These are phyloP conservation scores for Corydoras maculifer DNA, from an alignment of 2,113 vertebrate genomes.

Conservation along the genomic window DNA sequence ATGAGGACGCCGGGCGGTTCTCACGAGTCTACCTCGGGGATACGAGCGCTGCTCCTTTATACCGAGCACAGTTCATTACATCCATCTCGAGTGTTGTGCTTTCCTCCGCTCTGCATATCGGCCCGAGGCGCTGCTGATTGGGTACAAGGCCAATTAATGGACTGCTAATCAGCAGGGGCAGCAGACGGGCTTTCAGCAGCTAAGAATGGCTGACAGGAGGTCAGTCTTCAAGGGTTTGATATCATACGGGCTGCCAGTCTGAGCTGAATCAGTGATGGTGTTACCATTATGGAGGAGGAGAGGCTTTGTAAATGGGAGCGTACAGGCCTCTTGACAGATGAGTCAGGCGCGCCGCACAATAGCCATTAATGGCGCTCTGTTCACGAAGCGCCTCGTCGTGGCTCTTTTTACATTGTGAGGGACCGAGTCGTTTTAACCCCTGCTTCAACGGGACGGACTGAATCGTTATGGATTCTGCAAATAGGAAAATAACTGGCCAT, in stretches of 20 bases:
- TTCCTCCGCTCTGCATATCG: conserved; percentile 19
- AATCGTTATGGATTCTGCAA: conserved; percentile 32
- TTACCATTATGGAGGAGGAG: conserved; percentile 40
- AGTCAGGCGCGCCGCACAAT: conserved; percentile 37
- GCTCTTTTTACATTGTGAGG: conserved; percentile 33
- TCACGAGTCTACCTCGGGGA: background rate
- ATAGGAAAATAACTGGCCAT: conserved; percentile 3
- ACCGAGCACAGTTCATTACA: background rate
- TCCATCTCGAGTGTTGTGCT: conserved; percentile 25
- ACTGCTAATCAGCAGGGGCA: conserved; percentile 41
- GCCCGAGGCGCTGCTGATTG: conserved; percentile 31
- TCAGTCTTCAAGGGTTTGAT: conserved; percentile 47
- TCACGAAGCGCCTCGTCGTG: conserved; percentile 40
- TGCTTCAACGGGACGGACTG: conserved; percentile 33
- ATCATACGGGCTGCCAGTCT: conserved; percentile 42
- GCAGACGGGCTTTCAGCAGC: conserved; percentile 37
- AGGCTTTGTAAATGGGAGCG: conserved; percentile 46
- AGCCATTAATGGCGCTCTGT: conserved; percentile 44
- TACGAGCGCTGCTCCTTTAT: no score
- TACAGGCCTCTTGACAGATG: conserved; percentile 48
- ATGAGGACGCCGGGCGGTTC: conserved; percentile 22
- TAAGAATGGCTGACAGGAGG: conserved; percentile 46
- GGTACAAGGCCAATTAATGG: conserved; percentile 37
- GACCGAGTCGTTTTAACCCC: conserved; percentile 37
- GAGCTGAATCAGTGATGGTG: conserved; percentile 44